Evolutionary conservation across 2,888 invertebrate genomes (phyloP), one percentile per base, ranked within the genome.

Genomic region (Linhomoeus sp.): DNA sequence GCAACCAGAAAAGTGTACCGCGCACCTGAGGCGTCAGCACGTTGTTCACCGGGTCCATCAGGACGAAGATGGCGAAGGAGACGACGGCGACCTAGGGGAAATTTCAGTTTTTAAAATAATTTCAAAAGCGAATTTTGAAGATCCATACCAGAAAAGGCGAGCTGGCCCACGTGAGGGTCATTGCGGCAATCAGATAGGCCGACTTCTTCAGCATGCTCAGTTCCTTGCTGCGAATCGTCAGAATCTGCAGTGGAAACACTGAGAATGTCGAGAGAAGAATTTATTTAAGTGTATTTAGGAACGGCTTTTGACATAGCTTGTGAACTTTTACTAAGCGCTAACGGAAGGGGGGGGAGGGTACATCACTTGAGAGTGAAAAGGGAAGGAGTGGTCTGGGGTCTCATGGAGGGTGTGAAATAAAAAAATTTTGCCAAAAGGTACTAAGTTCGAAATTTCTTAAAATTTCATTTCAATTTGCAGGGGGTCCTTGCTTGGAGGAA

Each of bases 31-130:
- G 78, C 59, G 79, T 80, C 66, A 88, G 72, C 53, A 78, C 67
- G 69, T 86, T 76, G 58, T 75, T 72, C 23, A 56, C 56, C 1
- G 60, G 60, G 37, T 66, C 62, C 14, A 62, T 69, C 59, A 79
- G 70, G 56, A 84, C 76, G 72, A 77, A 88, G 51, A 81, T 78
- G 61, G 79, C 76, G 72, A 88, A 86, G 52, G 84, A 82, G 56
- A 78, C 71, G 66, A 86, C 72, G 54, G 81, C 78, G 56, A 87
- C 83, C 70, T 69, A 17, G 17, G 17, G 17, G 17, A n/a, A n/a
- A n/a, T 14, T 15, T 36, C n/a, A 15, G 14, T 15, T 15, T 14
- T 36, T 14, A 36, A 36, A 36, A 15, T n/a, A 15, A 15, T 36
- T 36, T n/a, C n/a, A 15, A 15, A 15, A 36, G 15, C 36, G n/a